These are phyloP conservation scores for Drosophila arawakana DNA, from an alignment of 1,140 invertebrate species.

Conservation along the genomic window DNA sequence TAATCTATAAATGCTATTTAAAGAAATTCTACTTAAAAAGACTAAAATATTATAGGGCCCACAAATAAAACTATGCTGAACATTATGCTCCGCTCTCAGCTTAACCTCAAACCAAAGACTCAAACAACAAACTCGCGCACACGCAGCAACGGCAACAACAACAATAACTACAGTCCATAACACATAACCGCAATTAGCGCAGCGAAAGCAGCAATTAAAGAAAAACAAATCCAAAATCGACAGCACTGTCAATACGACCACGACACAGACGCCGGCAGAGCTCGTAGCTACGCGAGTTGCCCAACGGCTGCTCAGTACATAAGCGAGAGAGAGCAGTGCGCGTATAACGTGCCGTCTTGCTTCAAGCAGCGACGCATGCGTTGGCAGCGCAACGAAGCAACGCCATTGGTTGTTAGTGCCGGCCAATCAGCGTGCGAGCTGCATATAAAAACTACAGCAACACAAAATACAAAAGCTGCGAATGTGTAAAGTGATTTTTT, in stretches of 20 bases:
- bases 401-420: constrained; percentile 51
- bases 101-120: constrained; percentile 77
- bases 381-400: constrained; percentile 37
- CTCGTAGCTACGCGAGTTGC: constrained; percentile 22
- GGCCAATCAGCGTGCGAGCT: constrained; percentile 47
- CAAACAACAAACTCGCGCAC: constrained; percentile 67
- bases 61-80: no score
- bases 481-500: constrained; percentile 80
- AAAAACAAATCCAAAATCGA: constrained; percentile 44
- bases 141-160: constrained; percentile 35
- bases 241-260: constrained; percentile 44
- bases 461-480: constrained; percentile 37
- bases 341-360: constrained; percentile 32
- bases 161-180: constrained; percentile 18
- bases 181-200: constrained; percentile 61
- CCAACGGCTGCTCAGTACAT: constrained; percentile 38
- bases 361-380: constrained; percentile 59
- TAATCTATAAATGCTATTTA: no score
- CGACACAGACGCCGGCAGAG: neutral
- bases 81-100: neutral
- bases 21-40: no score
- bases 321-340: constrained; percentile 33
- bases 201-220: constrained; percentile 54
- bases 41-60: no score
- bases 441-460: constrained; percentile 18